phyloP scores from a whole-genome alignment of 2,797 vertebrate species.

The Amphiprion clarkii region DNA sequence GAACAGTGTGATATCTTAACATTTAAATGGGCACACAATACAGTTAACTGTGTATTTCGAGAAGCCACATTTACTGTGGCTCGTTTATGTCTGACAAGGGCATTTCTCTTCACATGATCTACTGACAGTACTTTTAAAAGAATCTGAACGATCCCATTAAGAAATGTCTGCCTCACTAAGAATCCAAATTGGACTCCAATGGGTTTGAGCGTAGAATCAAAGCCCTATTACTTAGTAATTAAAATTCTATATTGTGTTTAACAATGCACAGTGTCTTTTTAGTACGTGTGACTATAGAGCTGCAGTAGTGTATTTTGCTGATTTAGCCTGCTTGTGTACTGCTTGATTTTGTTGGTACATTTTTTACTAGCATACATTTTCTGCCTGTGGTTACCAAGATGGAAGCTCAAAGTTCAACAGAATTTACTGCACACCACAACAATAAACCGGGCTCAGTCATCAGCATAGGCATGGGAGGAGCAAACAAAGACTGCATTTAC shows the following conservation, averaged over 20 bases:
- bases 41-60: background rate
- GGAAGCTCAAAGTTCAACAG: slow-evolving; percentile 82
- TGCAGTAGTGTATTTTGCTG: slow-evolving; percentile 4
- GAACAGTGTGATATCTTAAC: background rate
- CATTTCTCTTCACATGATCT: background rate
- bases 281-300: background rate
- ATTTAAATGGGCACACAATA: background rate
- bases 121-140: background rate
- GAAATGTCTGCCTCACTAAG: background rate
- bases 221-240: background rate
- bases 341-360: slow-evolving; percentile 22
- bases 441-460: slow-evolving; percentile 72
- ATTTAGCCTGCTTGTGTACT: slow-evolving; percentile 1
- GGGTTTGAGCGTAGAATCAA: slow-evolving; percentile 4
- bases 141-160: background rate
- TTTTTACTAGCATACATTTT: slow-evolving; percentile 43
- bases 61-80: background rate
- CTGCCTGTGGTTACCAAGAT: slow-evolving; percentile 60
- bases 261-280: background rate
- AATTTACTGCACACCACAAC: slow-evolving; percentile 77
- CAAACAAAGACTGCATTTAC: slow-evolving; percentile 77
- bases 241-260: background rate
- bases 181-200: background rate
- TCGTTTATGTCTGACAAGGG: background rate
- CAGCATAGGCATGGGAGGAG: slow-evolving; percentile 67